Base-by-base conservation (phyloP, 2,113 vertebrate genomes). In the Psilopogon haemacephalus region DNA sequence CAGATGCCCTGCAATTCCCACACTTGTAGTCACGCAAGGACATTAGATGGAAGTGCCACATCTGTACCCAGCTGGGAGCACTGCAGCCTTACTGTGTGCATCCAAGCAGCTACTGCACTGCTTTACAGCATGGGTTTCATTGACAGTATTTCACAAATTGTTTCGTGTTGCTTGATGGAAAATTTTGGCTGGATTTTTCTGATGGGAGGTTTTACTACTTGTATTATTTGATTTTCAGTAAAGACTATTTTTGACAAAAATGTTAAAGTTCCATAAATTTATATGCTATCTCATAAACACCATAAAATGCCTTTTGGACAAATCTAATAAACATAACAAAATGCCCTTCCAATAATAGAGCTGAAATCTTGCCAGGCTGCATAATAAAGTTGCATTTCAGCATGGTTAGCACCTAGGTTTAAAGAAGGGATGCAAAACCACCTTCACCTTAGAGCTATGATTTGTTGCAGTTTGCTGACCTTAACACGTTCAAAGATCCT, bases 291-390 rank as follows among this genome's bases (percentile, higher is more conserved):
- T 91, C 92, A 84, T 93, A 95, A 95, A 95, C 93, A 82, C 40
- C 59, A 72, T 93, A 95, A 95, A 95, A 93, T 64, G 79, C 72
- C 60, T 86, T 93, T 95, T 86, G 58, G 76, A 88, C 71, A 94
- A 95, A 94, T 91, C 60, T 93, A 93, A 91, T 95, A 95, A 95
- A 94, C 79, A 81, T 95, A 95, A 91, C 75, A 95, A 90, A 95
- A 93, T 88, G 42, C 33, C 48, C 52, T 93, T 89, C 94, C 92
- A 93, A 84, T 95, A 94, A 95, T 91, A 93, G 59, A 0, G 0
- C 85, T 94, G 92, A 86, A 91, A 74, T 84, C 76, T 68, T 90
- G 75, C 88, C 92, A 90, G 30, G 30, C 60, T 86, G 42, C 58
- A 77, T 86, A 90, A 88, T 86, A 60, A 81, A 52, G 72, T 67